phyloP scores from a whole-genome alignment of 2,797 vertebrate species.

The Pangasius krempfi region DNA sequence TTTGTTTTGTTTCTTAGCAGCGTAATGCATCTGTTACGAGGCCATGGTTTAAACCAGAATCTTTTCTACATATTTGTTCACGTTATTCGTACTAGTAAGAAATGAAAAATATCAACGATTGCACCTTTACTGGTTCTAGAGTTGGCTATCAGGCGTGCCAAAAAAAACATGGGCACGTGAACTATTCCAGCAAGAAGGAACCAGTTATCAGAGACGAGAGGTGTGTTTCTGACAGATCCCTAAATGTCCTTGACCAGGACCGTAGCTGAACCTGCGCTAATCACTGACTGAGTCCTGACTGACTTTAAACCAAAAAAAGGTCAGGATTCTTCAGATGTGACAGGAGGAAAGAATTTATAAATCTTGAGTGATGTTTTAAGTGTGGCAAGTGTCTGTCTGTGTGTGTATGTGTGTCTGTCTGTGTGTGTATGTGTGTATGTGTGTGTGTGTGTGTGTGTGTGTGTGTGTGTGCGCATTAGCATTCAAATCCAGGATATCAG shows the following conservation, averaged over 20 bases:
- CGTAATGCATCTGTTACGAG: too few species aligned
- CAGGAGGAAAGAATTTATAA: slow-evolving; percentile 18
- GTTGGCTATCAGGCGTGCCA: background rate
- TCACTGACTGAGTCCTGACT: background rate
- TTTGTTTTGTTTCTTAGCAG: too few species aligned
- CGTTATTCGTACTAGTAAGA: background rate
- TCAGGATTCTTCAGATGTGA: slow-evolving; percentile 30
- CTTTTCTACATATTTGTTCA: background rate
- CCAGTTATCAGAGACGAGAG: background rate
- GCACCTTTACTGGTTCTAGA: background rate
- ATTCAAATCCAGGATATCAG: background rate
- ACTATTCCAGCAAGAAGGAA: background rate
- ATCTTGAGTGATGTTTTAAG: slow-evolving; percentile 17
- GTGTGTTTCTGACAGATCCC: background rate
- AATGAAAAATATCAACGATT: background rate
- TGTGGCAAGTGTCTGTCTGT: background rate
- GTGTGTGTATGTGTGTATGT: slow-evolving; percentile 7
- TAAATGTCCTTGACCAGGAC: background rate
- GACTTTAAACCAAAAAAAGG: background rate
- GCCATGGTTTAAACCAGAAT: too few species aligned
- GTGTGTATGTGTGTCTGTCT: slow-evolving; percentile 3
- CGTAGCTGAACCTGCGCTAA: background rate
- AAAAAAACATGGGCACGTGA: background rate
- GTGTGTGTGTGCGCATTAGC: background rate
- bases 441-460: background rate